Base-by-base conservation (phyloP, 2,888 invertebrate species). In the Drosophila falleni region DNA sequence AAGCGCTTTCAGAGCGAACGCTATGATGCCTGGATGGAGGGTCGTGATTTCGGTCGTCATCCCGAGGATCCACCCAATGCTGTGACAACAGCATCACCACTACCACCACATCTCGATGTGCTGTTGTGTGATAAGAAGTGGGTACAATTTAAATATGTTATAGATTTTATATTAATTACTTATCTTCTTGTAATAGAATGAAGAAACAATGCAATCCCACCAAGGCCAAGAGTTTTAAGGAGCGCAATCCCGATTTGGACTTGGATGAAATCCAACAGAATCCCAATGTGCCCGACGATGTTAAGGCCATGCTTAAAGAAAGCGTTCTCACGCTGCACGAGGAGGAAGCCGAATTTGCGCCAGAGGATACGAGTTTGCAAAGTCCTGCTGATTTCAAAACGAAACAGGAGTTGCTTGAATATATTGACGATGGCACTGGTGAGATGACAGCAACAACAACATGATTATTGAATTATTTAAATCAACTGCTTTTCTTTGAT, bases 11-110 rank as follows among this genome's bases (percentile, higher is more conserved):
- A 97, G 91, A 96, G 97, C 0, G 96, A 97, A 26, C 94, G 96
- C 80, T 99, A 98, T 91, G 96, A 98, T 33, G 93, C 96, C 29
- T 99, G 99, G 99, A 93, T 97, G 60, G 95, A 95, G 85, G 99
- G 99, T 0, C 95, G 95, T 79, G 98, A 99, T 91, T 93, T 97
- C 55, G 98, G 98, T 0, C 96, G 96, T 16, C 98, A 99, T 93
- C 99, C 99, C 0, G 98, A 98, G 92, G 98, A 98, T 93, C 96
- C 97, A 8, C 76, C 82, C 1, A 90, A 95, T 82, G 94, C 94
- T 67, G 94, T 95, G 92, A 60, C 54, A 26, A 93, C 95, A 0
- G 96, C 97, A 0, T 97, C 97, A 5, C 97, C 97, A 0, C 94
- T 96, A 81, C 97, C 97, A 0, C 95, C 96, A 5, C 95, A 96